phyloP scores from a whole-genome alignment of 2,888 invertebrate genomes.

The Thelaira solivaga region DNA sequence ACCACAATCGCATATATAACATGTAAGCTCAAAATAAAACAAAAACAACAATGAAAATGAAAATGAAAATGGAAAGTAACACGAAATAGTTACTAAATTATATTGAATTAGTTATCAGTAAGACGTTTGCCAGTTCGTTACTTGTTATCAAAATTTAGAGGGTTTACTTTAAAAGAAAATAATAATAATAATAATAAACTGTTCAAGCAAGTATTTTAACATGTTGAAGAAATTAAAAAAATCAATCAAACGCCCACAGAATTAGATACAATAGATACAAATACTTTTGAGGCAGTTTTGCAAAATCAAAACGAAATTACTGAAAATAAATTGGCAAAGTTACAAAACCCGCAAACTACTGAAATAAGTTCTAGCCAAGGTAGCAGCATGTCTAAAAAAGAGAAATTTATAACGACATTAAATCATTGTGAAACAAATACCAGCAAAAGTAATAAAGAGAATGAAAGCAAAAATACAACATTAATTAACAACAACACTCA shows the following conservation, averaged over 20 bases:
- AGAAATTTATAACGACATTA: constrained; percentile 1
- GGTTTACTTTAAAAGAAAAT: no score
- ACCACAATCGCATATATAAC: background rate
- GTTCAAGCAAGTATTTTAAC: background rate
- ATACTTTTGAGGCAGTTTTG: constrained; percentile 49
- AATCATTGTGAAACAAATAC: background rate
- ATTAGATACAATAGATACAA: constrained; percentile 2
- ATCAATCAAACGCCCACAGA: constrained; percentile 28
- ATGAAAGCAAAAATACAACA: background rate
- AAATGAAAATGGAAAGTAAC: constrained; percentile 51
- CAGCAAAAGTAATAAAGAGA: background rate
- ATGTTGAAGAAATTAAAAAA: constrained; percentile 46
- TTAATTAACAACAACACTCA: background rate
- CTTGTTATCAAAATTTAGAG: constrained; percentile 20
- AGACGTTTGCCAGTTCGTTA: constrained; percentile 60
- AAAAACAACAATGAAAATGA: no score
- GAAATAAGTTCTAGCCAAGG: background rate
- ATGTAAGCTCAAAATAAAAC: constrained; percentile 10
- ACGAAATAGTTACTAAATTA: constrained; percentile 54
- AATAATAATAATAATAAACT: no score
- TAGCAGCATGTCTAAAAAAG: background rate
- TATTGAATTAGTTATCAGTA: constrained; percentile 60
- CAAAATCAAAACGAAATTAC: background rate
- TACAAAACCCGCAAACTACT: background rate
- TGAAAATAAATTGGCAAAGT: constrained; percentile 28